Evolutionary conservation across 1,140 invertebrate species (phyloP).

Genomic region (Orchestia grillus): DNA sequence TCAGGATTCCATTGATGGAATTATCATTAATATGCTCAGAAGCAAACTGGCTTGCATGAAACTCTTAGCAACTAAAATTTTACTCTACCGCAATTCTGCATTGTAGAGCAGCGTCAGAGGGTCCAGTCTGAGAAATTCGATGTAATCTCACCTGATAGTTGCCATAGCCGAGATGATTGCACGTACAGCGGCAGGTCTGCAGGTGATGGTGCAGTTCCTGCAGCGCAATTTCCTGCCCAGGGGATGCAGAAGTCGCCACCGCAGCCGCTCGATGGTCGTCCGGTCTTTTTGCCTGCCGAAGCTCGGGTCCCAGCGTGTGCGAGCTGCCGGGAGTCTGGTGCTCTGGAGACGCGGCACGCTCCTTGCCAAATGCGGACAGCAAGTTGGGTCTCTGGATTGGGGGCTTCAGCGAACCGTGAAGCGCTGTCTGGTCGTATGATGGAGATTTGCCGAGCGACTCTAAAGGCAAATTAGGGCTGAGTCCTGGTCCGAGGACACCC

Average conservation of each 20-base stretch:
- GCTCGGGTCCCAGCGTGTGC: background rate
- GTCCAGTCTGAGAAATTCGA: background rate
- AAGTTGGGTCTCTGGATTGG: background rate
- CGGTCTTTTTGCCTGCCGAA: background rate
- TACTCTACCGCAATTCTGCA: background rate
- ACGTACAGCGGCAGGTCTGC: conserved; percentile 67
- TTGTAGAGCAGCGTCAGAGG: no score
- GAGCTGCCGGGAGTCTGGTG: background rate
- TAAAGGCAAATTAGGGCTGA: conserved; percentile 30
- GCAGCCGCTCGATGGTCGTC: background rate
- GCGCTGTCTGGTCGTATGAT: conserved; percentile 8
- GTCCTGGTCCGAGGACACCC: background rate
- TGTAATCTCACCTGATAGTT: conserved; percentile 65
- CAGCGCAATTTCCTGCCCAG: conserved; percentile 24
- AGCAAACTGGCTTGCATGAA: background rate
- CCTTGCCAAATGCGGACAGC: conserved; percentile 5
- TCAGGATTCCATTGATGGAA: no score
- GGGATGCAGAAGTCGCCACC: background rate
- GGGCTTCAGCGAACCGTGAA: conserved; percentile 10
- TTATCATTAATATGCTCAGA: background rate
- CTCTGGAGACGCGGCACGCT: conserved; percentile 35
- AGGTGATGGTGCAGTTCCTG: conserved; percentile 67
- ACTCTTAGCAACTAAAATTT: background rate
- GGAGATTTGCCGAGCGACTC: conserved; percentile 5
- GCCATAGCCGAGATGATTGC: conserved; percentile 69